phyloP scores from a whole-genome alignment of 2,113 vertebrate genomes.

The Craseonycteris thonglongyai region DNA sequence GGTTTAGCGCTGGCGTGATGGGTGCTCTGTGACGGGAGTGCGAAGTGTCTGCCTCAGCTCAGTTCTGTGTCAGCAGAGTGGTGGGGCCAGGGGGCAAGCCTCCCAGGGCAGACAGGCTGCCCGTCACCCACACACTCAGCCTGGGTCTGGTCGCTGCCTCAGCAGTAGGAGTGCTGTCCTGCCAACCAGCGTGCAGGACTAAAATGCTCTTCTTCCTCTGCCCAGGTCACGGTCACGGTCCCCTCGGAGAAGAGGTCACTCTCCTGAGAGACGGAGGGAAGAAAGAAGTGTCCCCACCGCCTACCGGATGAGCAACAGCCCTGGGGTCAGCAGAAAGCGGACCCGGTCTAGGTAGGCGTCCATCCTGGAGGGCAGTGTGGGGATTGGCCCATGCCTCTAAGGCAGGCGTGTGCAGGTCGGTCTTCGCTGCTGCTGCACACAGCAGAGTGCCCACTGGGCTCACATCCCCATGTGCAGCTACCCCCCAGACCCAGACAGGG shows the following conservation, averaged over 20 bases:
- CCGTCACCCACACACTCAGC: neutral
- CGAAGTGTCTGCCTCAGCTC: accelerated
- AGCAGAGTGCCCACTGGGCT: neutral
- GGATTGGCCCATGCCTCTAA: neutral
- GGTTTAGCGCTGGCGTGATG: accelerated
- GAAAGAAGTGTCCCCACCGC: constrained; percentile 82
- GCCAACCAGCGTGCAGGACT: neutral
- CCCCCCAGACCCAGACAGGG: too few species aligned
- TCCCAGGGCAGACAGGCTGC: neutral
- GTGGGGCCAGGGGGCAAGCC: neutral
- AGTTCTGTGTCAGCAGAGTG: accelerated
- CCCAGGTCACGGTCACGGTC: constrained; percentile 90
- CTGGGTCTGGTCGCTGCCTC: neutral
- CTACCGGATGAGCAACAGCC: constrained; percentile 87
- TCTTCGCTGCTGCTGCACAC: too few species aligned
- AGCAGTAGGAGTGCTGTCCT: neutral
- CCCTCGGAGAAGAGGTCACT: constrained; percentile 84
- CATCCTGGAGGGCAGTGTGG: too few species aligned
- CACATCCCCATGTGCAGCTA: neutral
- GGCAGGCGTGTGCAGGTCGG: too few species aligned
- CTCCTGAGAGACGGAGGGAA: constrained; percentile 85
- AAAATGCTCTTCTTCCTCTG: neutral
- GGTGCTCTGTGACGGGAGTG: accelerated
- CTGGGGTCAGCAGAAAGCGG: constrained; percentile 82
- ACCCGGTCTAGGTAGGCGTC: constrained; percentile 87